These are phyloP conservation scores for Virgularia gustaviana DNA, from an alignment of 92 coral and sea anemone species.

Conservation along the genomic window DNA sequence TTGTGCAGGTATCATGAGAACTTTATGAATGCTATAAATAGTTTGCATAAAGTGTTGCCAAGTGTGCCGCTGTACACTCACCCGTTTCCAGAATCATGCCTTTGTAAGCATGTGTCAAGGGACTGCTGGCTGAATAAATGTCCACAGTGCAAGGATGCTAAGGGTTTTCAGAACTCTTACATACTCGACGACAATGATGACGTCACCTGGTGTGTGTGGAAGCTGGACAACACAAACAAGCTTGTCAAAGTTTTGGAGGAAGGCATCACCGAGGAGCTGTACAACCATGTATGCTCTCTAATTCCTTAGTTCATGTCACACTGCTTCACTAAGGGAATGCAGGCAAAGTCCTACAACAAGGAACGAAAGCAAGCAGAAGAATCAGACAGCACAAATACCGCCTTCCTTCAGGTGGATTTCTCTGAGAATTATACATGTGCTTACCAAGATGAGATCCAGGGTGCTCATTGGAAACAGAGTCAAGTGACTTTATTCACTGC, in stretches of 20 bases:
- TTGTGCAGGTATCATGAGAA: conserved; percentile 25
- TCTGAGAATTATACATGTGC: conserved; percentile 53
- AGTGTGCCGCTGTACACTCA: not conserved
- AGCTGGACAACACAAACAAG: not conserved
- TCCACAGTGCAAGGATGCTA: conserved; percentile 7
- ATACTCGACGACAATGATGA: not conserved
- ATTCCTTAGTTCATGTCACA: conserved; percentile 19
- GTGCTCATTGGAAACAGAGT: conserved; percentile 51
- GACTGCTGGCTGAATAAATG: conserved; percentile 25
- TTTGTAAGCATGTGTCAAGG: not conserved
- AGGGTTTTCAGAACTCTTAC: conserved; percentile 4
- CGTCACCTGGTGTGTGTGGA: conserved; percentile 22
- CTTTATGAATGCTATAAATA: conserved; percentile 15
- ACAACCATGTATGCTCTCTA: conserved; percentile 2
- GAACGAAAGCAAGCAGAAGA: conserved; percentile 39
- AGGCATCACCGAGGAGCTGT: conserved; percentile 19
- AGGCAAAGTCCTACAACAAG: conserved; percentile 29
- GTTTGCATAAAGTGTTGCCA: not conserved
- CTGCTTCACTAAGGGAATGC: conserved; percentile 22
- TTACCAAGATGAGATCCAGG: conserved; percentile 45
- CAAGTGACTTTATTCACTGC: conserved; percentile 43
- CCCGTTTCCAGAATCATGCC: not conserved
- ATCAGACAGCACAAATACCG: not conserved
- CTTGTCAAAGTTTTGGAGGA: not conserved
- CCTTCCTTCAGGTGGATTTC: conserved; percentile 47